Base-by-base conservation (phyloP, 2,888 invertebrate species). In the Lampropteryx suffumata region DNA sequence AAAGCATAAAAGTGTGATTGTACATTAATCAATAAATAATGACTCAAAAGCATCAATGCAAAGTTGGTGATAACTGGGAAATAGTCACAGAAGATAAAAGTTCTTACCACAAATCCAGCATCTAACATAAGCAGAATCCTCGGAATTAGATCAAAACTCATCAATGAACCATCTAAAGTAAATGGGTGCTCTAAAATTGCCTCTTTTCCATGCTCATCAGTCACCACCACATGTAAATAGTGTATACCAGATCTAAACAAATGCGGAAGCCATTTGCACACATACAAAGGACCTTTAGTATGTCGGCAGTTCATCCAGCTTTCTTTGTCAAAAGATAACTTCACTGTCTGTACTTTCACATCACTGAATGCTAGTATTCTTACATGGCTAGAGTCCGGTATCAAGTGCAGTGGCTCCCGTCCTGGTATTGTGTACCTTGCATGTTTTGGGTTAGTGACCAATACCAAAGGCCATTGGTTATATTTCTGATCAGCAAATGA, bases 371-470 rank as follows among this genome's bases (percentile, higher is more conserved):
- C 94, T 62, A 97, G 81, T 62, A 97, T 88, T 76, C 97, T 94
- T 73, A 97, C 94, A 79, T 97, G 95, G 39, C 95, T 94, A 0
- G 97, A 97, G 44, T 92, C 87, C 48, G 80, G 69, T 40, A 96
- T 92, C 59, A 92, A 84, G 50, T 92, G 80, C 34, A 94, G 67
- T 29, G 96, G 95, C 81, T 97, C 97, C 67, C 94, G 93, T 2
- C 91, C 87, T 1, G 95, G 94, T 84, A 96, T 93, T 35, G 91
- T 73, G 76, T 94, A 96, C 56, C 93, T 85, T 21, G 95, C 94
- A 82, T 96, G 92, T 86, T 97, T 98, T n/a, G 98, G 98, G 90
- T 97, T 98, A 36, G 97, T 97, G 11, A 98, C 92, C 59, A 98
- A 82, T 33, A 94, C 91, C 17, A 96, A 86, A 6, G 98, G 98